Evolutionary conservation across 2,113 vertebrate genomes (phyloP), one percentile per base, ranked within the genome.

Genomic region (Urocitellus parryii): DNA sequence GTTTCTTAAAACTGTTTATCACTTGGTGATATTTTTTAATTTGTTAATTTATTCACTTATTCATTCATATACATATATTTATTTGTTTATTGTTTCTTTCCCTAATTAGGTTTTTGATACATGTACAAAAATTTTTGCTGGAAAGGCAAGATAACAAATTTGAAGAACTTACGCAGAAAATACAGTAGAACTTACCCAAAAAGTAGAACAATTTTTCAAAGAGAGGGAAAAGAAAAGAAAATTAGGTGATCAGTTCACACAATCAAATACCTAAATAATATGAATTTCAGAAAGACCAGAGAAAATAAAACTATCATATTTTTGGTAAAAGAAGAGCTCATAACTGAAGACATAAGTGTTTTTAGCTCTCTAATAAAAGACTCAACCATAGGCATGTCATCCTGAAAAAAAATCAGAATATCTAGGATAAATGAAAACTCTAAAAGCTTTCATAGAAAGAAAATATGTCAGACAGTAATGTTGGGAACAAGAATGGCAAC

Each of bases 121-220:
- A 39, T 25, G 2, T 39, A 61, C 56, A 53, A 34, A 6, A 24
- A 9, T 16, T 48, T 79, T 79, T 88, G 29, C 56, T 65, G 32
- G 65, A 87, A 96, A 93, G 32, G 32, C 13, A 67, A 76, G 13
- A 76, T 45, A 24, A 79, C 42, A 90, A 81, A 84, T 53, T 67
- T n/a, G 45, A 86, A 25, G 37, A 84, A 68, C 56, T 68, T 87
- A 74, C 16, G 25, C 48, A 84, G 78, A 93, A 95, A 80, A 20
- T 79, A 80, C 42, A 76, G 70, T 24, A 70, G 18, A 85, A 51
- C 13, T 61, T 39, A 58, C 14, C 5, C n/a, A 67, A n/a, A 67
- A 91, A 86, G 42, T 29, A 83, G 53, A 92, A 68, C 22, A 77
- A 63, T 80, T 94, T 90, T 91, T 27, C 70, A 96, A 93, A 89